Evolutionary conservation across 2,113 vertebrate species (phyloP), one percentile per base, ranked within the genome.

Genomic region (Alethe castanea): DNA sequence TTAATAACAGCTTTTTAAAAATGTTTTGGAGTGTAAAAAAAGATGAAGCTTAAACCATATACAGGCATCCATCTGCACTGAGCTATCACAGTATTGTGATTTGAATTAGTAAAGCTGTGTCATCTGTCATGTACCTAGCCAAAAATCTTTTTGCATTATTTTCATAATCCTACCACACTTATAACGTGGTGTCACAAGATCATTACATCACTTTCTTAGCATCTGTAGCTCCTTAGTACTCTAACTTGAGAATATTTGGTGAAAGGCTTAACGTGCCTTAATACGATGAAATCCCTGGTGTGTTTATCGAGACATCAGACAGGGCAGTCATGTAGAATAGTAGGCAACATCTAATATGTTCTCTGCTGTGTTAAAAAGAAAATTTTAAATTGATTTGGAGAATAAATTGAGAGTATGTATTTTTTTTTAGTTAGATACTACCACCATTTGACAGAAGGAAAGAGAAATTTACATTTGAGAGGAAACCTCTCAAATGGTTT

Each of bases 131-230:
- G 61, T 80, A 72, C 82, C 36, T 44, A 45, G 79, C 65, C 67
- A 74, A 81, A 61, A 90, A 84, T 71, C 60, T 67, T 83, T 69
- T 57, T 79, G 44, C 26, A 2, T 81, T 87, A 69, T 95, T 93
- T 85, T 82, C 19, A 8, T 95, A 86, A 90, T 91, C 50, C 56
- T 19, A 70, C 64, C 33, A 66, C 29, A 44, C 35, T 16, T 86
- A 86, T 6, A 72, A 26, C 17, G 7, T 66, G 81, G 57, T 86
- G 56, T 61, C 80, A 70, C 56, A 87, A 83, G 87, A 87, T 90
- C 61, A 77, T 95, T 56, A 78, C 54, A 20, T 95, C 90, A 94
- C 82, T 93, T 83, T 96, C 59, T 72, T 77, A 94, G 93, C 90
- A 86, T 96, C 93, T 91, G 86, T 92, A 86, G 70, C 35, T 90